Evolutionary conservation across 2,113 vertebrate genomes (phyloP), one percentile per base, ranked within the genome.

Genomic region (Holacanthus passer): DNA sequence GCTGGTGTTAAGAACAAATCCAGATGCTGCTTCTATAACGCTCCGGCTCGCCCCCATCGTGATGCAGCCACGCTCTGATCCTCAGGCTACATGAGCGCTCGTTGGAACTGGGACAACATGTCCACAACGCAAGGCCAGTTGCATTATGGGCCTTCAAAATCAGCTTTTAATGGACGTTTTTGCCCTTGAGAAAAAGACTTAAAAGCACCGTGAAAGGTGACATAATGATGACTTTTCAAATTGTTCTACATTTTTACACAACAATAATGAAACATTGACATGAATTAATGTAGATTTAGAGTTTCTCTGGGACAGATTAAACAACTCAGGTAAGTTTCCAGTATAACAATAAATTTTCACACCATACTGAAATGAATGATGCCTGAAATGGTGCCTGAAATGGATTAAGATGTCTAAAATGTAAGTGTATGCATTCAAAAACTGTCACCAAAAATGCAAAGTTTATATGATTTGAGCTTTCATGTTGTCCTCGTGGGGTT

Each of bases 21-120:
- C 93, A 94, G 91, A 91, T 93, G 92, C 45, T 68, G 47, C n/a
- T 5, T 55, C 48, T 68, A 19, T 29, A 74, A 37, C 5, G 0
- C 22, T 39, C 24, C 31, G 47, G 69, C 24, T 35, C 32, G 32
- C 79, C 83, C 72, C 81, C 5, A 35, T 32, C 31, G 53, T 64
- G 75, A 79, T 53, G 22, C 56, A 67, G 74, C 50, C 32, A 52
- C 53, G 24, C 45, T 82, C 35, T 29, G 10, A 82, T 77, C 53
- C 65, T 65, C 48, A 35, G 73, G 78, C 74, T 77, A 63, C 45
- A 73, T 20, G 45, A 82, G 73, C 10, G 53, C 24, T 47, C 48
- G 43, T 35, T 78, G 29, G 52, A 82, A 68, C 20, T 29, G 22
- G 70, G 32, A 55, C 53, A 55, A 14, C 29, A 71, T 68, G 56